Evolutionary conservation across 2,113 vertebrate species (phyloP).

Genomic region (Stictonetta naevosa): DNA sequence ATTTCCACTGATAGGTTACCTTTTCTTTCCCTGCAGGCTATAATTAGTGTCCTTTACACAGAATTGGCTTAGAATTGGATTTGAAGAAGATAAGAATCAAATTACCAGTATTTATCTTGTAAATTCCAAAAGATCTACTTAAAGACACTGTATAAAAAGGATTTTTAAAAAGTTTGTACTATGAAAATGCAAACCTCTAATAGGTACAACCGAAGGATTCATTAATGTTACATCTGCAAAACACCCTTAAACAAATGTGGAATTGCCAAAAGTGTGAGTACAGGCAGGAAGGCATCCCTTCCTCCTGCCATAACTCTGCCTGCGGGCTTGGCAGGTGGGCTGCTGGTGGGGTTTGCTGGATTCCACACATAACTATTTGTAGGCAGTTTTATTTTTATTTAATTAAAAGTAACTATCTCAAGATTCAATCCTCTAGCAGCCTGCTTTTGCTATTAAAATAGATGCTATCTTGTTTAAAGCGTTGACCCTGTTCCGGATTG

Average conservation of each 20-base stretch:
- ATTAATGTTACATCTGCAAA: neutral
- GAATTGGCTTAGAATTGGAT: constrained; percentile 85
- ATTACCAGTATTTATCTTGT: constrained; percentile 88
- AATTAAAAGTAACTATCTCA: neutral
- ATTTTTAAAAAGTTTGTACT: constrained; percentile 35
- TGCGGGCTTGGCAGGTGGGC: neutral
- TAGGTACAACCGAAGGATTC: neutral
- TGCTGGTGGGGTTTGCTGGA: neutral
- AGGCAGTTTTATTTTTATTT: constrained; percentile 8
- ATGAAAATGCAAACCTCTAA: neutral
- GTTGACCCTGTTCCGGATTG: neutral
- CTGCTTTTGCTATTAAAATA: neutral
- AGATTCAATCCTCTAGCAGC: neutral
- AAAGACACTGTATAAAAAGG: constrained; percentile 66
- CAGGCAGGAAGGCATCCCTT: neutral
- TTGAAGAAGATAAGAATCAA: constrained; percentile 86
- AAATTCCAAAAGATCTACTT: constrained; percentile 84
- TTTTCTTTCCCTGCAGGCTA: constrained; percentile 77
- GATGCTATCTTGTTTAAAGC: neutral
- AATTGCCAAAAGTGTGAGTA: neutral
- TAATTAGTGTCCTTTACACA: constrained; percentile 85
- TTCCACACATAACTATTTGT: neutral
- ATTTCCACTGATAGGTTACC: constrained; percentile 77
- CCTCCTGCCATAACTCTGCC: neutral
- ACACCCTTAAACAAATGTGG: neutral